phyloP scores from a whole-genome alignment of 2,797 vertebrate genomes.

The Nothura maculosa region DNA sequence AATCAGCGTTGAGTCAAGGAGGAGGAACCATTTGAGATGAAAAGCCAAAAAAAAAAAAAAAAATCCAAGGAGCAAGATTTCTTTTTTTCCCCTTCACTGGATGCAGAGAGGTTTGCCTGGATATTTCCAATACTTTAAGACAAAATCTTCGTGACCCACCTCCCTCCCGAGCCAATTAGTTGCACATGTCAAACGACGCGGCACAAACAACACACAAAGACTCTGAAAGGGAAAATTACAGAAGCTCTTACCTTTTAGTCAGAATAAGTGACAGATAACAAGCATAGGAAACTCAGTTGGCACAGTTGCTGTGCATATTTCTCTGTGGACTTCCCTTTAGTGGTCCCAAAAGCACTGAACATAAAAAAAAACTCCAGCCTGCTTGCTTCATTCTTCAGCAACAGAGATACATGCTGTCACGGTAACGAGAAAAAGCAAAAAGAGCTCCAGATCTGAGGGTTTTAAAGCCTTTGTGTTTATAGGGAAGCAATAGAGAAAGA shows the following conservation, averaged over 20 bases:
- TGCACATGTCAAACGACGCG: slow-evolving; percentile 60
- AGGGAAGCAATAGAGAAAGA: slow-evolving; percentile 42
- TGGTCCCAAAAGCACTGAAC: slow-evolving; percentile 72
- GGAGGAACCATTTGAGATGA: neutral
- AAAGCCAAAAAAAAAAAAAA: slow-evolving; percentile 12
- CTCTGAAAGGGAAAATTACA: slow-evolving; percentile 48
- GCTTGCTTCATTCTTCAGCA: slow-evolving; percentile 77
- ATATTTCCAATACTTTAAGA: slow-evolving; percentile 45
- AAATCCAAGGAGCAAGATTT: neutral
- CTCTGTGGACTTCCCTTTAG: slow-evolving; percentile 71
- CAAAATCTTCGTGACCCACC: slow-evolving; percentile 53
- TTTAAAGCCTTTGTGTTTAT: slow-evolving; percentile 79
- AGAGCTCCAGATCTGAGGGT: slow-evolving; percentile 78
- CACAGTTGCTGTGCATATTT: slow-evolving; percentile 66
- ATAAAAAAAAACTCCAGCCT: slow-evolving; percentile 75
- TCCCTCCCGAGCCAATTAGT: slow-evolving; percentile 66
- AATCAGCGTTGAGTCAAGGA: neutral
- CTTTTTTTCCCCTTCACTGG: neutral
- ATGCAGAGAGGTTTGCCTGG: slow-evolving; percentile 39
- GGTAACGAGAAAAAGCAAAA: slow-evolving; percentile 74
- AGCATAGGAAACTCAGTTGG: slow-evolving; percentile 75
- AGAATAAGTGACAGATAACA: slow-evolving; percentile 74
- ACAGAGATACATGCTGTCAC: slow-evolving; percentile 78
- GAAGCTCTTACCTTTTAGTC: slow-evolving; percentile 79
- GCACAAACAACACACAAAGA: slow-evolving; percentile 74